These are phyloP conservation scores for Thera obeliscata DNA, from an alignment of 2,888 invertebrate species.

Conservation along the genomic window DNA sequence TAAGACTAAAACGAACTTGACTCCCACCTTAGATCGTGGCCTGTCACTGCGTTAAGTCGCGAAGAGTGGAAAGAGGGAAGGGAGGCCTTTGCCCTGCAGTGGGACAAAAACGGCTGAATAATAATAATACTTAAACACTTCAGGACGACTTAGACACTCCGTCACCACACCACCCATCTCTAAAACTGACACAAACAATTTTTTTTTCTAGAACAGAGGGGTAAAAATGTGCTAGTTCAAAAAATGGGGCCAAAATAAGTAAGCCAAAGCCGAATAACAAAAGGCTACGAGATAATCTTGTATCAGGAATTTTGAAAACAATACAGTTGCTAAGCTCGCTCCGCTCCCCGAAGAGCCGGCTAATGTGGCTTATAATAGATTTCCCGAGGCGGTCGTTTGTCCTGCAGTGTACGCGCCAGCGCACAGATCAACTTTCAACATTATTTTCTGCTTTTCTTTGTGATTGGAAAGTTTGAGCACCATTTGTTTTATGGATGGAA, in stretches of 20 bases:
- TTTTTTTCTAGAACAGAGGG: no score
- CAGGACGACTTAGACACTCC: no score
- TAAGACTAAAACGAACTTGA: no score
- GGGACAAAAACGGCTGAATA: no score
- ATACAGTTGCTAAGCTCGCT: conserved; percentile 18
- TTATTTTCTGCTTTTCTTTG: conserved; percentile 19
- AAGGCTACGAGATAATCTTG: conserved; percentile 18
- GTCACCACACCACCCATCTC: no score
- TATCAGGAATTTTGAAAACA: conserved; percentile 18
- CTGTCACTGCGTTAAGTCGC: no score
- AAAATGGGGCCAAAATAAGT: conserved; percentile 1
- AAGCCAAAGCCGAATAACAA: conserved; percentile 3
- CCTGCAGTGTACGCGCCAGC: conserved; percentile 40
- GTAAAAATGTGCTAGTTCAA: background rate
- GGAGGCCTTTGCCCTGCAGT: no score
- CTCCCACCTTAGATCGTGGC: no score
- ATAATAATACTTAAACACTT: no score
- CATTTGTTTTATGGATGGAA: background rate
- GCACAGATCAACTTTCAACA: conserved; percentile 24
- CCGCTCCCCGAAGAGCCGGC: conserved; percentile 24
- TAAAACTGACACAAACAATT: no score
- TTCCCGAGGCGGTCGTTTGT: conserved; percentile 60
- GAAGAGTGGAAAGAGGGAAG: no score
- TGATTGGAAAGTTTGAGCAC: conserved; percentile 18
- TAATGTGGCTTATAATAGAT: conserved; percentile 64